Evolutionary conservation across 2,113 vertebrate genomes (phyloP).

Genomic region (Sphaerodactylus townsendi): DNA sequence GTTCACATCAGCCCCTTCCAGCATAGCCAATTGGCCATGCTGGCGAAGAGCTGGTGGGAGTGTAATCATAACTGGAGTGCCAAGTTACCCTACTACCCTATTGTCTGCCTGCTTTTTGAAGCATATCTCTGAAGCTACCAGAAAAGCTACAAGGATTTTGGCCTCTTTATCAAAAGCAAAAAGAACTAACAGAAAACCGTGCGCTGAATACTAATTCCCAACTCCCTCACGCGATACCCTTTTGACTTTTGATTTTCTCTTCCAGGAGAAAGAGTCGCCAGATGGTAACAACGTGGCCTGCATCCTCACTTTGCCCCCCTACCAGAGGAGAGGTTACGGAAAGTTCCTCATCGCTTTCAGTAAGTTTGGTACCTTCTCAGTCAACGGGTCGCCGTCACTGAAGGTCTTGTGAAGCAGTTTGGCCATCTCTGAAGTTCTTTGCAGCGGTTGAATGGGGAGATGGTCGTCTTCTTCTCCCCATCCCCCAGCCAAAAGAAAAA

Average conservation of each 20-base stretch:
- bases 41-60: no score
- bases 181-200: background rate
- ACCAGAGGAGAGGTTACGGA: conserved; percentile 91
- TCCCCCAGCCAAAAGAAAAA: background rate
- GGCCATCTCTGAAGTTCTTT: no score
- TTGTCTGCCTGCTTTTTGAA: background rate
- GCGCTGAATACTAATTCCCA: background rate
- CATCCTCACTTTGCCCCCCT: conserved; percentile 91
- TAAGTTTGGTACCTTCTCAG: conserved; percentile 67
- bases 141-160: background rate
- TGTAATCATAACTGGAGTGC: no score
- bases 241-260: background rate
- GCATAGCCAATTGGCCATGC: no score
- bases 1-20: no score
- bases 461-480: background rate
- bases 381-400: no score
- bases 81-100: no score
- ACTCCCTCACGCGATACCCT: no score
- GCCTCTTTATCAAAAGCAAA: background rate
- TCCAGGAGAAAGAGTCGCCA: conserved; percentile 92
- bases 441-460: background rate
- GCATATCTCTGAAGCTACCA: background rate
- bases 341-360: conserved; percentile 97
- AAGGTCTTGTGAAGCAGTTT: no score
- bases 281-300: conserved; percentile 95